phyloP scores from a whole-genome alignment of 2,113 vertebrate species.

The Tursiops truncatus region DNA sequence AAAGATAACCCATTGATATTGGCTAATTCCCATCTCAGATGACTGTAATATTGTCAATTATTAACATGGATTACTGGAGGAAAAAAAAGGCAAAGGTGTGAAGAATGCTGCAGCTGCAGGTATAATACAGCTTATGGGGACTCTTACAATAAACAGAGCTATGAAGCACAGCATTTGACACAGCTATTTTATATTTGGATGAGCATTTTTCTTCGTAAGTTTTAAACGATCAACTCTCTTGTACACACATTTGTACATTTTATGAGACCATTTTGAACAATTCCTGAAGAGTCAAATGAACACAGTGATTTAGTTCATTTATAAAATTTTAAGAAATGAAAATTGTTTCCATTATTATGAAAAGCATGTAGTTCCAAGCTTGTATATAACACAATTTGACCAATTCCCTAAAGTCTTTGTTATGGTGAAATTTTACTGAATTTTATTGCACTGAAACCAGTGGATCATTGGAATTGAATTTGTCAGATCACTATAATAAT shows the following conservation, averaged over 20 bases:
- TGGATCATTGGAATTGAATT: background rate
- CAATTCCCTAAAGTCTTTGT: background rate
- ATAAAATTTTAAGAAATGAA: background rate
- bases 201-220: background rate
- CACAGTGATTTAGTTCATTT: constrained; percentile 20
- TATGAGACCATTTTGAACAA: background rate
- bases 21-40: constrained; percentile 63
- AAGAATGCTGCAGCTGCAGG: constrained; percentile 54
- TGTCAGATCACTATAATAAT: background rate
- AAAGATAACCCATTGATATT: constrained; percentile 67
- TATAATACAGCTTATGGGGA: background rate
- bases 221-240: background rate
- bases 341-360: background rate
- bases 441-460: background rate
- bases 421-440: background rate
- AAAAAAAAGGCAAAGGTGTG: constrained; percentile 55
- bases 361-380: background rate
- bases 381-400: background rate
- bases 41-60: constrained; percentile 68
- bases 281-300: background rate
- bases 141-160: background rate
- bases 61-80: constrained; percentile 59
- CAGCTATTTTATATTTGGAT: background rate
- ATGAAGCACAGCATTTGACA: background rate
- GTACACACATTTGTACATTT: background rate